Percentiles rank a stretch among this genome's conserved stretches.
These are phyloP conservation scores for Etheostoma cragini DNA, from an alignment of 2,113 vertebrate species.

Conservation along the genomic window DNA sequence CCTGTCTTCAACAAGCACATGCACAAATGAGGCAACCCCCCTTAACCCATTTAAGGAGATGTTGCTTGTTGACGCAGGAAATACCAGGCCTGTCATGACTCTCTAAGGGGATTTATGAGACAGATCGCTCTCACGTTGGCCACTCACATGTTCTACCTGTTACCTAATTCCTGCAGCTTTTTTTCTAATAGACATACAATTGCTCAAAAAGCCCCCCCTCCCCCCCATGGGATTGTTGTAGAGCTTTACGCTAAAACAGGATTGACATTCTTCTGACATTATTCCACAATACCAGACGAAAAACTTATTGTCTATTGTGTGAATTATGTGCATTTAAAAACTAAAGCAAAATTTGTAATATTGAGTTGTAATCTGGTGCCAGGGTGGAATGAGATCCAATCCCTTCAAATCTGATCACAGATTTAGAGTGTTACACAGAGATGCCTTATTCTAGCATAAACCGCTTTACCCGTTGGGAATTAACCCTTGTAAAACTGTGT, in stretches of 20 bases:
- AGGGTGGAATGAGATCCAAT: slow-evolving; percentile 46
- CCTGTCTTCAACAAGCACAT: slow-evolving; percentile 66
- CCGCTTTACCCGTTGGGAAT: slow-evolving; percentile 15
- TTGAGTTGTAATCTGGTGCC: slow-evolving; percentile 51
- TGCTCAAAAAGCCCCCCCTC: background rate
- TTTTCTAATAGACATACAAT: background rate
- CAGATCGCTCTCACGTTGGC: slow-evolving; percentile 50
- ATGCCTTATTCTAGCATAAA: slow-evolving; percentile 36
- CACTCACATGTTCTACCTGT: slow-evolving; percentile 57
- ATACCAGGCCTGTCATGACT: slow-evolving; percentile 67
- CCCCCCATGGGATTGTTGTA: background rate
- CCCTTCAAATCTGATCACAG: slow-evolving; percentile 54
- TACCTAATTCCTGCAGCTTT: slow-evolving; percentile 14
- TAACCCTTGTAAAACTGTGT: slow-evolving; percentile 3
- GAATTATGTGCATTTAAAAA: slow-evolving; percentile 11
- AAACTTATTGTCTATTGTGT: background rate
- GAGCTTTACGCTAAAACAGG: background rate
- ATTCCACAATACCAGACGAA: slow-evolving; percentile 12
- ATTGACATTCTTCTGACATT: slow-evolving; percentile 36
- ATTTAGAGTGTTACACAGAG: slow-evolving; percentile 34
- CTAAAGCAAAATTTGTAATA: slow-evolving; percentile 17
- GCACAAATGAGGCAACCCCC: slow-evolving; percentile 70
- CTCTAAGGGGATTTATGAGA: slow-evolving; percentile 65
- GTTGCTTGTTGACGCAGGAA: slow-evolving; percentile 72
- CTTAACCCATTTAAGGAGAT: slow-evolving; percentile 70